phyloP scores from a whole-genome alignment of 2,888 invertebrate species.

The Lasioglossum villosulum region DNA sequence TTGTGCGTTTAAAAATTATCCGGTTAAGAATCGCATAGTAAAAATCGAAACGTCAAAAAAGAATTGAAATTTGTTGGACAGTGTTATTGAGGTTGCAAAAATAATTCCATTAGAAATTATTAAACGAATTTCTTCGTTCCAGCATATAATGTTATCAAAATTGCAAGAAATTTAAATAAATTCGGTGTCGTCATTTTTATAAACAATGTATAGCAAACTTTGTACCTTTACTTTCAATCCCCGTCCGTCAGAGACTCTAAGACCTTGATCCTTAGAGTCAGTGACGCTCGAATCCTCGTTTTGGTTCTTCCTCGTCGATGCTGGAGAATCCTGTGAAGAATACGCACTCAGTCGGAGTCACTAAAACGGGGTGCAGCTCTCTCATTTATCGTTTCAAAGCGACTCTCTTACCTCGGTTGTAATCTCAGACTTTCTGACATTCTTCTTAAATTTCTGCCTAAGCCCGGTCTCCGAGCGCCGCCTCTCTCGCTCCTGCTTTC shows the following conservation, averaged over 20 bases:
- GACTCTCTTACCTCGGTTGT: conserved; percentile 75
- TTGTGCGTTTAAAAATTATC: no score
- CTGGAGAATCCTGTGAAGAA: conserved; percentile 77
- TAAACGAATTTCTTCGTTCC: no score
- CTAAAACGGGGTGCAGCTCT: no score
- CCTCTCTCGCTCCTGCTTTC: conserved; percentile 90
- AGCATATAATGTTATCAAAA: no score
- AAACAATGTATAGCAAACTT: neutral
- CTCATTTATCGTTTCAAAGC: neutral
- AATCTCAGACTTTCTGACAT: conserved; percentile 84
- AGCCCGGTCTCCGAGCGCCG: conserved; percentile 88
- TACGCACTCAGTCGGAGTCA: neutral
- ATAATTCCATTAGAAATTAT: no score
- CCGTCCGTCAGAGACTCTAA: conserved; percentile 78
- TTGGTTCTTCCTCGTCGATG: conserved; percentile 76
- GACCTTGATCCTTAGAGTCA: conserved; percentile 76
- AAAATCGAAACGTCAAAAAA: no score
- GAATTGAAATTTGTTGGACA: no score
- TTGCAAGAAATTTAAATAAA: no score
- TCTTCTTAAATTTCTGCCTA: conserved; percentile 87
- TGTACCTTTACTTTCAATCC: conserved; percentile 81
- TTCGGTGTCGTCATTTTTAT: no score
- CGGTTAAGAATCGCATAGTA: no score
- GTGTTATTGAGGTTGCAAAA: no score
- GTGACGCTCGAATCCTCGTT: conserved; percentile 71